phyloP scores from a whole-genome alignment of 35 echinoderm and acorn worm genomes.

The Apostichopus japonicus region DNA sequence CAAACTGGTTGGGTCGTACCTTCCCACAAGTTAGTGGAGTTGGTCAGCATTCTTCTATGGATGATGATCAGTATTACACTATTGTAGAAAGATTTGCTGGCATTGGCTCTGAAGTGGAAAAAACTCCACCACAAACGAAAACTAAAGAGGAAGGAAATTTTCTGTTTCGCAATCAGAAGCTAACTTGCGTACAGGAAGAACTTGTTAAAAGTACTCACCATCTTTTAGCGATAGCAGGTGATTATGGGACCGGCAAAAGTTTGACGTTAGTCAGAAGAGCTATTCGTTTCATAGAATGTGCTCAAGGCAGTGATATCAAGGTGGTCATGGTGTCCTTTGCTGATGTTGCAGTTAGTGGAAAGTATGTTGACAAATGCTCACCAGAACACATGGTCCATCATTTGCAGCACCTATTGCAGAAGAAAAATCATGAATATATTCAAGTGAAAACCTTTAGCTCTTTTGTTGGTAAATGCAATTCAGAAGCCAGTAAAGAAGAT shows the following conservation, averaged over 20 bases:
- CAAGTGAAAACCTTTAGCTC: neutral
- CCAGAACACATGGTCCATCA: slow-evolving; percentile 22
- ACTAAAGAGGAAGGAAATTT: neutral
- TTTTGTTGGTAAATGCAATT: neutral
- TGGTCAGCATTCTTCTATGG: neutral
- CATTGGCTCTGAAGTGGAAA: neutral
- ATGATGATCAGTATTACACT: neutral
- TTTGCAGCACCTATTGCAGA: neutral
- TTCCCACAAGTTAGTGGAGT: neutral
- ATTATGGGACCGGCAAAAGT: slow-evolving; percentile 39
- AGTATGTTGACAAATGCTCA: neutral
- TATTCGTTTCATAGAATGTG: too few species aligned
- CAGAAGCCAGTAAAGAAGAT: neutral
- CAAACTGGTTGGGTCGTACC: neutral
- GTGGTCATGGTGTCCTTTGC: neutral
- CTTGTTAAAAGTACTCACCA: neutral
- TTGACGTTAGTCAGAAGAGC: slow-evolving; percentile 25
- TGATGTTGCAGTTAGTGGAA: slow-evolving; percentile 13
- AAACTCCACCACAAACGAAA: neutral
- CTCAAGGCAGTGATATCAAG: neutral
- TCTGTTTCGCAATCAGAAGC: neutral
- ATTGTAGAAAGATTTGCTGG: slow-evolving; percentile 20
- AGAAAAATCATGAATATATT: neutral
- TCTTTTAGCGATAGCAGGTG: neutral
- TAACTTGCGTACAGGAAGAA: neutral